Evolutionary conservation across 1,140 invertebrate species (phyloP), one percentile per base, ranked within the genome.

Genomic region (Prorops nasuta): DNA sequence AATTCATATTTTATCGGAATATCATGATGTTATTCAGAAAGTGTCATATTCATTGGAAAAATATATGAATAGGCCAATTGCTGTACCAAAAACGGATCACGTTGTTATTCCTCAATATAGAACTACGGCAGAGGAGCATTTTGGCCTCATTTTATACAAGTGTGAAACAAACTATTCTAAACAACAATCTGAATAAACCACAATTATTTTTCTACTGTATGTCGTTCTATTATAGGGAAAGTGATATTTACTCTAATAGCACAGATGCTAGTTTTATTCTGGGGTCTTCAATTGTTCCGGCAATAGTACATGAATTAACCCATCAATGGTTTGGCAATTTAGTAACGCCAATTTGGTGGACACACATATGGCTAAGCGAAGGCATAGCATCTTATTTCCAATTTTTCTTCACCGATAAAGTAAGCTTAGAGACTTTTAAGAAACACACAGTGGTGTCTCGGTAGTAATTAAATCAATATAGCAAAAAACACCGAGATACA

Each of bases 91-190:
- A 65, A 77, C 82, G 56, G 85, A 89, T 71, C 83, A 88, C 78
- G 79, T 88, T 24, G 84, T 86, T 16, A 81, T 89, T 42, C 87
- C 87, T 2, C 86, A 89, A 72, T 89, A 89, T 74, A 76, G 79
- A 12, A 82, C 85, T 1, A 88, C 81, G 1, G 83, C 69, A 16
- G 89, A 90, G 86, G 89, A 91, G 68, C 89, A 90, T 71, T 91
- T 87, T 82, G 83, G 83, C 2, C 60, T 84, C 12, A 74, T 84
- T 10, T 81, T 79, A 4, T 84, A 81, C 31, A 46, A 9, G 53
- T 55, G 48, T 36, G 10, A 6, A 28, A 28, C 4, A 28, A 6
- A 28, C 10, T 28, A 6, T 10, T 10, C 24, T 28, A 4, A 10
- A 6, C 10, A 28, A 6, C 10, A 39, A 14, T 21, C 44, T 4